Evolutionary conservation across 2,797 vertebrate species (phyloP).

Genomic region (Florisuga fusca): DNA sequence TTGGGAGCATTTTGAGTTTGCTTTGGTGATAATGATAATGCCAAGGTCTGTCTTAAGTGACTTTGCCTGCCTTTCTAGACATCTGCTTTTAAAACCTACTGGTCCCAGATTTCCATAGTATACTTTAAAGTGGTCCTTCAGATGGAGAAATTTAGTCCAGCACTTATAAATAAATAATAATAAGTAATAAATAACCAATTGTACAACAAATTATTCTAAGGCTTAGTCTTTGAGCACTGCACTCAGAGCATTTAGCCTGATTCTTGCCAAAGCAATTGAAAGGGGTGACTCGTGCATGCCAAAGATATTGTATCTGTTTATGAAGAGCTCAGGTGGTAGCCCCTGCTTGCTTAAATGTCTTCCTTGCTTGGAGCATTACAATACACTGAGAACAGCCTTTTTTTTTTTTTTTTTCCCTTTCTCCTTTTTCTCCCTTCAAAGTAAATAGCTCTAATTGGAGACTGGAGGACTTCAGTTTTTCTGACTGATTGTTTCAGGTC

Average conservation of each 20-base stretch:
- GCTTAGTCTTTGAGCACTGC: not conserved
- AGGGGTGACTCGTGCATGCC: accelerated
- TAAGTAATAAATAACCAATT: constrained; percentile 26
- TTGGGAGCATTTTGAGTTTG: not conserved
- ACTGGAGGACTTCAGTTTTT: not conserved
- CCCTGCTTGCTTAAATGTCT: not conserved
- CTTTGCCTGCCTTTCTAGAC: not conserved
- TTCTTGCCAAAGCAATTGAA: not conserved
- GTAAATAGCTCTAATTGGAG: not conserved
- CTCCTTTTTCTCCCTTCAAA: accelerated
- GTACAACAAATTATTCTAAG: not conserved
- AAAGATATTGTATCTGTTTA: not conserved
- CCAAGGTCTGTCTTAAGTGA: not conserved
- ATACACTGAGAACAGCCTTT: not conserved
- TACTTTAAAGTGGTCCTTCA: not conserved
- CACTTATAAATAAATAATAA: too few relatives aligned
- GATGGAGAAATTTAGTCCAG: not conserved
- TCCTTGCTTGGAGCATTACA: not conserved
- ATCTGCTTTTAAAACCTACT: not conserved
- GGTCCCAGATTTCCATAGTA: not conserved
- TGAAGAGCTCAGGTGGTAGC: not conserved
- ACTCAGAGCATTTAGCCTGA: not conserved
- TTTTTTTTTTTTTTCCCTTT: accelerated
- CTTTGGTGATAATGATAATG: not conserved
- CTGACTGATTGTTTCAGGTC: not conserved